phyloP scores from a whole-genome alignment of 2,113 vertebrate genomes.

The Chionomys nivalis region DNA sequence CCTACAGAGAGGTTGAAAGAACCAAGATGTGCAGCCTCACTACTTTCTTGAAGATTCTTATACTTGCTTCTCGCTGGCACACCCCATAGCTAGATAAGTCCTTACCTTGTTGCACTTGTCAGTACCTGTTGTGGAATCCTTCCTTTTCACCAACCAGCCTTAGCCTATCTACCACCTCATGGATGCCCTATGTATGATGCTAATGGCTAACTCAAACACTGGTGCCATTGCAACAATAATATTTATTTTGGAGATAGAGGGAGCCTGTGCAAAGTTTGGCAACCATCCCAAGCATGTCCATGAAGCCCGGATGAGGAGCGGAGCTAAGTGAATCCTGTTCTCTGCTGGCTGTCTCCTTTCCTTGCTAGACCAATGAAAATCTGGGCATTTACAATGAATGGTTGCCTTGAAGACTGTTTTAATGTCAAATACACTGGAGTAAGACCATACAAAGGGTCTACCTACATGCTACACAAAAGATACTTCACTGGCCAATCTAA shows the following conservation, averaged over 20 bases:
- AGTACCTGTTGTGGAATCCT: neutral
- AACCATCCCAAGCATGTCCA: neutral
- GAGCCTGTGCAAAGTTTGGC: neutral
- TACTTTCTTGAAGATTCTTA: neutral
- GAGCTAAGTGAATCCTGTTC: neutral
- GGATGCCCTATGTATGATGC: neutral
- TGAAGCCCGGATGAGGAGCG: neutral
- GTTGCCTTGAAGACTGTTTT: conserved; percentile 30
- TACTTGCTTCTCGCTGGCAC: neutral
- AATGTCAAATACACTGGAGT: conserved; percentile 14
- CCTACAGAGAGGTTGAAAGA: neutral
- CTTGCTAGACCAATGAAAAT: neutral
- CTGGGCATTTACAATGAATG: neutral
- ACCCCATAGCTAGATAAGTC: neutral
- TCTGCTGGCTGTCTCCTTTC: neutral
- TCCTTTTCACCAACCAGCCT: neutral
- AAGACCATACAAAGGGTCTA: neutral
- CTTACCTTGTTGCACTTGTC: neutral
- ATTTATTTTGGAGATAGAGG: neutral
- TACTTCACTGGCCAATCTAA: conserved; percentile 10
- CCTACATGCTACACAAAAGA: neutral
- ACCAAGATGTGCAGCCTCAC: neutral
- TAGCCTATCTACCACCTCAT: neutral
- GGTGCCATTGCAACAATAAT: neutral
- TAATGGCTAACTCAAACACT: neutral